These are phyloP conservation scores for Ochropleura plecta DNA, from an alignment of 2,888 invertebrate genomes.

Conservation along the genomic window DNA sequence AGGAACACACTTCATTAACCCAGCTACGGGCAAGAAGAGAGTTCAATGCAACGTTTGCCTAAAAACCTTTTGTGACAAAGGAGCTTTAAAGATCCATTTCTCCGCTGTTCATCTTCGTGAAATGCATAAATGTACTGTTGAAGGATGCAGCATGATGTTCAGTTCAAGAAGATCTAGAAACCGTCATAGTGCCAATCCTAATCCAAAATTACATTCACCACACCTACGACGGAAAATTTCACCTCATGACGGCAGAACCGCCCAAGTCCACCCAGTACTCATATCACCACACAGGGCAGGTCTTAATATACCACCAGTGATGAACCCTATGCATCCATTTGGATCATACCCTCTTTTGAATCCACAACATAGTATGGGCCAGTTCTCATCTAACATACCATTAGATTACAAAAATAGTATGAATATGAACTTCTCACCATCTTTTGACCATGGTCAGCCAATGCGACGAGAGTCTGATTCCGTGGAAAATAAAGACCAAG, in stretches of 20 bases:
- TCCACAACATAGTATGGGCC: slow-evolving; percentile 92
- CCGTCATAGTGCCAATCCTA: slow-evolving; percentile 99
- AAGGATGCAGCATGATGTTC: slow-evolving; percentile 99
- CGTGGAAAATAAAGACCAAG: slow-evolving; percentile 89
- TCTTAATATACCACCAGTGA: slow-evolving; percentile 91
- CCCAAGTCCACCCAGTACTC: slow-evolving; percentile 95
- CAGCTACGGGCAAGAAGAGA: slow-evolving; percentile 98
- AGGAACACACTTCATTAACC: slow-evolving; percentile 97
- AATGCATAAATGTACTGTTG: slow-evolving; percentile 99
- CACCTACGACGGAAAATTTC: slow-evolving; percentile 98
- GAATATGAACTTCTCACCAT: slow-evolving; percentile 81
- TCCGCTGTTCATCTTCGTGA: slow-evolving; percentile 99
- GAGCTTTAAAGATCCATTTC: slow-evolving; percentile 99
- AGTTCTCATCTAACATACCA: slow-evolving; percentile 86
- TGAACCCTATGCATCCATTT: slow-evolving; percentile 94
- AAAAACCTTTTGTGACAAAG: slow-evolving; percentile 99
- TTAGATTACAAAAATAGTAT: slow-evolving; percentile 88
- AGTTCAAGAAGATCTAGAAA: slow-evolving; percentile 98
- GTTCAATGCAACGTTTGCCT: slow-evolving; percentile 99
- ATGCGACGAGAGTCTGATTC: slow-evolving; percentile 83
- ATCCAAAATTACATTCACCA: slow-evolving; percentile 99
- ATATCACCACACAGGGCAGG: slow-evolving; percentile 93
- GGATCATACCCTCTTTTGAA: slow-evolving; percentile 95
- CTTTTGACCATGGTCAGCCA: slow-evolving; percentile 81
- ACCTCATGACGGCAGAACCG: slow-evolving; percentile 97